These are phyloP conservation scores for Centropus bengalensis DNA, from an alignment of 2,113 vertebrate species.

Conservation along the genomic window DNA sequence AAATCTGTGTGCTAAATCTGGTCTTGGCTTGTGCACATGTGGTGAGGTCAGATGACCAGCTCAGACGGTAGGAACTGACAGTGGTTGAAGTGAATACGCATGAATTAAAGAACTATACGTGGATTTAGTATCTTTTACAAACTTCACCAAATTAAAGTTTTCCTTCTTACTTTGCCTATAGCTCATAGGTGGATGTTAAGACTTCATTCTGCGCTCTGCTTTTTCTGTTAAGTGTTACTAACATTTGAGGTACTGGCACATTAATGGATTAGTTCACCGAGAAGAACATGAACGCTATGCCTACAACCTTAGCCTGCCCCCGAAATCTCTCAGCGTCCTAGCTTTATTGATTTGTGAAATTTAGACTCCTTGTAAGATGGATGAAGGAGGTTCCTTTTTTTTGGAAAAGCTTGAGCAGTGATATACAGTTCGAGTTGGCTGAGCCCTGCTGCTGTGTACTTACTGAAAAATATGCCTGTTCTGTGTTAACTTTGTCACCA, in stretches of 20 bases:
- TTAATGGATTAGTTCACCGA: neutral
- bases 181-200: neutral
- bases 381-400: neutral
- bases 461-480: neutral
- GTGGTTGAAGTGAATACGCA: fast-evolving
- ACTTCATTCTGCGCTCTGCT: neutral
- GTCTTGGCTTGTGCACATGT: fast-evolving
- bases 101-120: fast-evolving
- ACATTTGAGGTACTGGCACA: neutral
- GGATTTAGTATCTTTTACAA: neutral
- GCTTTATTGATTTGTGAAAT: neutral
- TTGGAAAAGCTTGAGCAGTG: neutral
- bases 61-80: neutral
- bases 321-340: neutral
- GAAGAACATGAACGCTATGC: neutral
- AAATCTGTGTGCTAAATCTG: neutral
- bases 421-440: neutral
- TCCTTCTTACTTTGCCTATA: neutral
- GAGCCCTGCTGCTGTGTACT: fast-evolving
- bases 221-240: neutral
- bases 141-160: neutral
- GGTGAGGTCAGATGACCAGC: neutral
- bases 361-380: neutral
- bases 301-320: neutral
- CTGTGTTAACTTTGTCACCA: neutral